Base-by-base conservation (phyloP, 2,797 vertebrate genomes). In the Melanotaenia maccullochi region DNA sequence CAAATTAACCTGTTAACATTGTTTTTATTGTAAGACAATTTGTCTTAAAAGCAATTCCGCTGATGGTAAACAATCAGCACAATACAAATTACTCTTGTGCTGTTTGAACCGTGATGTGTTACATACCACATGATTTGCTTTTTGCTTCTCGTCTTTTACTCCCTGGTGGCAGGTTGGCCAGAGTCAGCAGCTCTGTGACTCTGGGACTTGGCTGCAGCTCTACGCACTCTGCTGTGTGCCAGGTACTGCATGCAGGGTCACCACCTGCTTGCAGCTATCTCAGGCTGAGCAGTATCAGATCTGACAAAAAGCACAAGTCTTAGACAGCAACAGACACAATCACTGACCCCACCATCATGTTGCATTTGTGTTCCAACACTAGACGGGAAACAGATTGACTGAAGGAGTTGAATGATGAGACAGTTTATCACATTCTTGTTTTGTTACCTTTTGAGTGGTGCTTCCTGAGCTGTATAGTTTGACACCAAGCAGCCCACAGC, bases 161-260 rank as follows among this genome's bases (percentile, higher is more conserved):
- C 57, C 68, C 65, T 56, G 68, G 55, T 81, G 81, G 82, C 65
- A 84, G 84, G 76, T 81, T 78, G 82, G 68, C 57, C 59, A 16
- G 75, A 74, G 78, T 82, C 62, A 47, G 79, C 71, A 78, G 85
- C 75, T 71, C 72, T 85, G 78, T 74, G 82, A 71, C 72, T 78
- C 75, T 22, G 72, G 68, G 88, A 83, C 76, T 86, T 91, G 89
- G 87, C 90, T 9, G 36, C 47, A 74, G 76, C 58, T 81, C 78
- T 52, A 38, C 36, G 7, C 56, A 13, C 71, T 85, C 76, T 67
- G 74, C 79, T 67, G 59, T 61, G 73, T 83, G 87, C 86, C 84
- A 87, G 85, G 82, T 92, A 79, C 85, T 82, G 79, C 91, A 89
- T 89, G 89, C 91, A 90, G 90, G 86, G 90, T 90, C 86, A 86